These are phyloP conservation scores for Eira barbara DNA, from an alignment of 2,113 vertebrate genomes.

Conservation along the genomic window DNA sequence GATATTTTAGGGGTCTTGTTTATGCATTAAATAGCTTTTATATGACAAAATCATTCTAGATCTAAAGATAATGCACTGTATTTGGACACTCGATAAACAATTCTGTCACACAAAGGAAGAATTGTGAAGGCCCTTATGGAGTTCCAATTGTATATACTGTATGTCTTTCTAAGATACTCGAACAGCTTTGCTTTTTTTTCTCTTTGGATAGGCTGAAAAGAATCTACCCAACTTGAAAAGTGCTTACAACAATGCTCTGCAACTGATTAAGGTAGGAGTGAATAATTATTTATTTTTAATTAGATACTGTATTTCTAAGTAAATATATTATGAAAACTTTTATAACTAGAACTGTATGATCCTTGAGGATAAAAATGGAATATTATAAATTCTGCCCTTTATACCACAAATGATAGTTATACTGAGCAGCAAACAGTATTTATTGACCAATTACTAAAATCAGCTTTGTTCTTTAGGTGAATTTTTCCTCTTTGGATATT, in stretches of 20 bases:
- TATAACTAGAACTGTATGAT: constrained; percentile 77
- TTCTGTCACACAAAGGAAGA: background rate
- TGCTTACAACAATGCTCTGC: constrained; percentile 89
- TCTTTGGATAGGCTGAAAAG: constrained; percentile 87
- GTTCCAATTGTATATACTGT: background rate
- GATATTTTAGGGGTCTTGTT: background rate
- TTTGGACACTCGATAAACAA: background rate
- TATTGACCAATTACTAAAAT: constrained; percentile 78
- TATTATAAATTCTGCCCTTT: background rate
- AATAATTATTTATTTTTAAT: background rate
- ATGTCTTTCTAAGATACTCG: background rate
- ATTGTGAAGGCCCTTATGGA: background rate
- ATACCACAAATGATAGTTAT: background rate
- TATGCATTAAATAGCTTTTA: constrained; percentile 7
- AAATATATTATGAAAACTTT: constrained; percentile 20
- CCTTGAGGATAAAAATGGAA: background rate
- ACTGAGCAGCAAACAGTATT: background rate
- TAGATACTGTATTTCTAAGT: background rate
- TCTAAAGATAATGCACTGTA: background rate
- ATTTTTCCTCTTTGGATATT: constrained; percentile 96
- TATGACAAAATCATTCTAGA: background rate
- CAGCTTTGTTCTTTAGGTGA: constrained; percentile 81
- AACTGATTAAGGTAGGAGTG: constrained; percentile 91
- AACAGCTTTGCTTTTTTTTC: constrained; percentile 23
- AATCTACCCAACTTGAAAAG: constrained; percentile 90